Evolutionary conservation across 2,797 vertebrate species (phyloP).

Genomic region (Catamblyrhynchus diadema): DNA sequence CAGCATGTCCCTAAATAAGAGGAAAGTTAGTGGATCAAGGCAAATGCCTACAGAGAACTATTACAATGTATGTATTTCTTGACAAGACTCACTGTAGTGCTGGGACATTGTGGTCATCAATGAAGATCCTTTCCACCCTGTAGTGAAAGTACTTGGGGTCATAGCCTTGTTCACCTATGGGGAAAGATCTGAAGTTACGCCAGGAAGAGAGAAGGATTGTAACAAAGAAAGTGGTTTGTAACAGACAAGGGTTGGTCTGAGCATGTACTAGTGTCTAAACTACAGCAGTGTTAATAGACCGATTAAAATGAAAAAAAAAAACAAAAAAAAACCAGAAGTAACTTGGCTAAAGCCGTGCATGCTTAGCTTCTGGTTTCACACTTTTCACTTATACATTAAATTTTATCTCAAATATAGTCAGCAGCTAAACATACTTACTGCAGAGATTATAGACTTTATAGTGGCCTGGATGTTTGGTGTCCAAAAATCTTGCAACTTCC

Average conservation of each 20-base stretch:
- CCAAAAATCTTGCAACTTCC: constrained; percentile 92
- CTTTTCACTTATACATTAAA: not conserved
- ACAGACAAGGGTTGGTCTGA: not conserved
- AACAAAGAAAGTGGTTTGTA: not conserved
- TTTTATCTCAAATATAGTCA: not conserved
- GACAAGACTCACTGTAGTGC: constrained; percentile 82
- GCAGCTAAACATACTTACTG: constrained; percentile 81
- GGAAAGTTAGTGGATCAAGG: not conserved
- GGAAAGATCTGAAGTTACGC: not conserved
- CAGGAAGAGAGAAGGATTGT: not conserved
- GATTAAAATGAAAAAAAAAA: not conserved
- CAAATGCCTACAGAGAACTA: not conserved
- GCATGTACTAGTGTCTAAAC: not conserved
- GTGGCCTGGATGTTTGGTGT: constrained; percentile 88
- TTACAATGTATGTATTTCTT: fast-evolving
- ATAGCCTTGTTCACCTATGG: constrained; percentile 90
- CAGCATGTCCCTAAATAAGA: constrained; percentile 86
- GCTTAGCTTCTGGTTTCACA: not conserved
- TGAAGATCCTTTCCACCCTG: constrained; percentile 86
- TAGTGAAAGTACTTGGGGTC: constrained; percentile 91
- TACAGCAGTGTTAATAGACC: not conserved
- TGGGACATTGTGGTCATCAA: constrained; percentile 96
- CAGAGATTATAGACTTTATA: constrained; percentile 98
- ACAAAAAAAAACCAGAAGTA: fast-evolving
- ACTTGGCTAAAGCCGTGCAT: not conserved